Percentiles rank a stretch among this genome's conserved stretches.
Conservation (phyloP, 2,113 vertebrate genomes). For the Carlito syrichta region DNA sequence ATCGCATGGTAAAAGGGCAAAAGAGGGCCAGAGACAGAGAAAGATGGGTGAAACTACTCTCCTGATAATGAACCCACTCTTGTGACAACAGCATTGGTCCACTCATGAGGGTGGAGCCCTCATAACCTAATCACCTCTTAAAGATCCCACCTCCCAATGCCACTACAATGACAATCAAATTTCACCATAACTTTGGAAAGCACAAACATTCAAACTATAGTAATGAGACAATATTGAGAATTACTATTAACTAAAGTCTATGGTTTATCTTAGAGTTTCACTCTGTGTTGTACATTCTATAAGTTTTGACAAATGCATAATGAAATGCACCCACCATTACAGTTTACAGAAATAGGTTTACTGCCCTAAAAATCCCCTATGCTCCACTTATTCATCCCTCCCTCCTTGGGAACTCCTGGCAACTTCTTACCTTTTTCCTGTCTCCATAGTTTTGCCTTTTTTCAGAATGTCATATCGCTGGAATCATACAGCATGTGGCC, state of each 20-base stretch:
- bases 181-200: neutral
- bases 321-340: neutral
- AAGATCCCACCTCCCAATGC: neutral
- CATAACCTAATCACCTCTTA: neutral
- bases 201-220: neutral
- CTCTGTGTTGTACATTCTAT: neutral
- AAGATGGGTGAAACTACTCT: neutral
- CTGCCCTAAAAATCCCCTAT: neutral
- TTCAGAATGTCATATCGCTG: neutral
- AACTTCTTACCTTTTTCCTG: neutral
- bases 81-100: neutral
- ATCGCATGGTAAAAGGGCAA: neutral
- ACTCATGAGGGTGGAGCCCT: neutral
- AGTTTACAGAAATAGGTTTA: neutral
- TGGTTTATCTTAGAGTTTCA: neutral
- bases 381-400: neutral
- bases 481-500: neutral
- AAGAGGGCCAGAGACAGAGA: neutral
- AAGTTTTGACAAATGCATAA: neutral
- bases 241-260: neutral
- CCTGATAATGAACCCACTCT: neutral
- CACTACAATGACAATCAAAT: neutral
- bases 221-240: neutral
- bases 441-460: neutral
- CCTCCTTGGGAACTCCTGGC: neutral